Percentiles rank a stretch among this genome's conserved stretches.
phyloP scores from a whole-genome alignment of 2,888 invertebrate species.

The Xanthostigma xanthostigma region DNA sequence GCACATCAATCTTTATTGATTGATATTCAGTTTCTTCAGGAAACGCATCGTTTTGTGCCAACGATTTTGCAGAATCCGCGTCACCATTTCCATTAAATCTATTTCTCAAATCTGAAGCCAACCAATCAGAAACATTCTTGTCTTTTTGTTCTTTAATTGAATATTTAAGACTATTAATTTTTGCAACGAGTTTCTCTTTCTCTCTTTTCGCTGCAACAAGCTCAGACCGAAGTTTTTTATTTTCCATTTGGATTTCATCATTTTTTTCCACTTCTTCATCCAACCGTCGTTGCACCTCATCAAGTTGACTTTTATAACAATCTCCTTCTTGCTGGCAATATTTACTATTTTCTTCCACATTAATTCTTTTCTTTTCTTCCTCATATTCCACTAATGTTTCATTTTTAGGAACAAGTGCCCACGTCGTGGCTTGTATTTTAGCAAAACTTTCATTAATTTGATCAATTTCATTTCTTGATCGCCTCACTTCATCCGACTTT shows the following conservation, averaged over 20 bases:
- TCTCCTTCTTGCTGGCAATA: slow-evolving; percentile 88
- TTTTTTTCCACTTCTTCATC: slow-evolving; percentile 80
- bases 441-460: slow-evolving; percentile 79
- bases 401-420: slow-evolving; percentile 75
- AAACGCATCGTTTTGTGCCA: too few species aligned
- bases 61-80: too few species aligned
- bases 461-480: slow-evolving; percentile 83
- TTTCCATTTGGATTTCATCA: slow-evolving; percentile 77
- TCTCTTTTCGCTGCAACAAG: slow-evolving; percentile 62
- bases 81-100: too few species aligned
- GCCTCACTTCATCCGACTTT: slow-evolving; percentile 65
- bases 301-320: slow-evolving; percentile 79
- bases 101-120: too few species aligned
- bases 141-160: slow-evolving; percentile 59
- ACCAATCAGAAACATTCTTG: slow-evolving; percentile 6
- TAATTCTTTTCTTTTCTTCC: slow-evolving; percentile 71
- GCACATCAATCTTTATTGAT: too few species aligned
- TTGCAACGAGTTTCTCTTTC: slow-evolving; percentile 65
- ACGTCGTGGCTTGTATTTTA: slow-evolving; percentile 71
- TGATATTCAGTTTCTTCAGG: too few species aligned
- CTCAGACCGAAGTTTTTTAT: slow-evolving; percentile 66
- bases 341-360: slow-evolving; percentile 84
- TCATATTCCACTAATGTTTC: slow-evolving; percentile 87
- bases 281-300: slow-evolving; percentile 72
- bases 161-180: slow-evolving; percentile 71